Percentiles rank a stretch among this genome's conserved stretches.
Evolutionary conservation across 2,113 vertebrate genomes (phyloP).

Genomic region (Fulmarus glacialis): DNA sequence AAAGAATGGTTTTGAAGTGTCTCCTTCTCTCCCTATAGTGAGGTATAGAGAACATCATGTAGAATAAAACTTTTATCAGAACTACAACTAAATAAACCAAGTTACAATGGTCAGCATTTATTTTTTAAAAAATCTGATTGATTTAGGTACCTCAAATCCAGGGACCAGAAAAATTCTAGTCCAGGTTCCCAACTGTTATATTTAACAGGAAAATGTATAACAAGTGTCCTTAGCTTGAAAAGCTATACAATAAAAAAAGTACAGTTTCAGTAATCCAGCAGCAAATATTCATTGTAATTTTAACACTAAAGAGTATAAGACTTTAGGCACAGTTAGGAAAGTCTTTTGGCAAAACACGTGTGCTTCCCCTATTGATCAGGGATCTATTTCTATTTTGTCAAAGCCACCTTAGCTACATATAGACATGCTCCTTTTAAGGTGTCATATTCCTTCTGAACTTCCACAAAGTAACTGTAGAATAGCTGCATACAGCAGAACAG

Average conservation of each 20-base stretch:
- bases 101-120: not conserved
- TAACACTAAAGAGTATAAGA: not conserved
- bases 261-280: not conserved
- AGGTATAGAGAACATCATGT: not conserved
- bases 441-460: not conserved
- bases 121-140: not conserved
- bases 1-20: not conserved
- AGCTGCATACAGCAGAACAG: not conserved
- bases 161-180: not conserved
- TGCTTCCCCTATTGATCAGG: not conserved
- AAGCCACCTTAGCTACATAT: not conserved
- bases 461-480: not conserved
- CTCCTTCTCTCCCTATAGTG: not conserved
- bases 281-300: not conserved
- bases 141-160: not conserved
- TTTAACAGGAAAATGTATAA: not conserved
- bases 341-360: not conserved
- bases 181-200: not conserved
- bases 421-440: not conserved
- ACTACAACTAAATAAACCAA: not conserved
- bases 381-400: not conserved
- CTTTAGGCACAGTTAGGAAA: not conserved
- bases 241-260: not conserved
- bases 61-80: not conserved
- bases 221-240: not conserved